Evolutionary conservation across 2,888 invertebrate genomes (phyloP).

Genomic region (Creontiades dilutus): DNA sequence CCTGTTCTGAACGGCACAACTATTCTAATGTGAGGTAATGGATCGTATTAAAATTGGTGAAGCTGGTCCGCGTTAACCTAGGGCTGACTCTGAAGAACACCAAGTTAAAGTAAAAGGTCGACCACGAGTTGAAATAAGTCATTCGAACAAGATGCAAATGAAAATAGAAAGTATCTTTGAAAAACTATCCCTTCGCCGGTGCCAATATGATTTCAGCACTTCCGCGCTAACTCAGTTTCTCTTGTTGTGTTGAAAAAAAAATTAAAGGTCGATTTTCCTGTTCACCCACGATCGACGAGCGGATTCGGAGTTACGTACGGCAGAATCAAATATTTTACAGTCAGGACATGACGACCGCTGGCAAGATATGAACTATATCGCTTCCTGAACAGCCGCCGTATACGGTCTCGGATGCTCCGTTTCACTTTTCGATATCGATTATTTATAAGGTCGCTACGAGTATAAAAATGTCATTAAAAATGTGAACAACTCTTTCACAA

Average conservation of each 20-base stretch:
- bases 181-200: not conserved
- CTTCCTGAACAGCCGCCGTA: constrained; percentile 5
- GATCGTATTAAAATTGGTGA: too few relatives aligned
- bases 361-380: not conserved
- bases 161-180: constrained; percentile 31
- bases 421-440: not conserved
- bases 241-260: constrained; percentile 44
- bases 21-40: too few relatives aligned
- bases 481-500: not conserved
- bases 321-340: constrained; percentile 28
- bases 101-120: too few relatives aligned
- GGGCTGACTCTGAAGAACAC: too few relatives aligned
- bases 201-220: constrained; percentile 45
- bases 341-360: not conserved
- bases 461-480: not conserved
- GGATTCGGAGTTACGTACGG: constrained; percentile 26
- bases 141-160: constrained; percentile 5
- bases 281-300: constrained; percentile 45
- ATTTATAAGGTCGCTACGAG: not conserved
- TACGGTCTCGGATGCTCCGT: not conserved
- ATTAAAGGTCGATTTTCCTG: constrained; percentile 46
- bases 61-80: too few relatives aligned
- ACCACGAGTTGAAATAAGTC: too few relatives aligned
- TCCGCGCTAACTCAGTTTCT: constrained; percentile 53
- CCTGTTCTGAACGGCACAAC: too few relatives aligned